A percentile compares a stretch with the other conserved stretches of the same genome.
These are phyloP conservation scores for Uropsilus gracilis DNA, from an alignment of 2,113 vertebrate species.

Conservation along the genomic window DNA sequence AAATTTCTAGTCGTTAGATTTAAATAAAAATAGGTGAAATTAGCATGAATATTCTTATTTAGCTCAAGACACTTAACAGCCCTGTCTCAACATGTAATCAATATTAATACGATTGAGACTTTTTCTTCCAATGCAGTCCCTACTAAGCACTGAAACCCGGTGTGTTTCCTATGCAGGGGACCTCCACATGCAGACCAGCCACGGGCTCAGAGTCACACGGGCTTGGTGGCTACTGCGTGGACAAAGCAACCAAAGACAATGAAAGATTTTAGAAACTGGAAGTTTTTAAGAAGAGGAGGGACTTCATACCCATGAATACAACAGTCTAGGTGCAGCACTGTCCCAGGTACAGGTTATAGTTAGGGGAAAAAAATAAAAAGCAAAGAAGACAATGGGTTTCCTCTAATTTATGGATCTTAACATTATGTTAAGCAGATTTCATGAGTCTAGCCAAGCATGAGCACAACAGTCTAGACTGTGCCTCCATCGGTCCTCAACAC, in stretches of 20 bases:
- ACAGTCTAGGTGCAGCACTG: not conserved
- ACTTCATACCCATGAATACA: not conserved
- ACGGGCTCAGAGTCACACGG: not conserved
- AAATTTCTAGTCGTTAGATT: not conserved
- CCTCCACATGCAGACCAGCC: not conserved
- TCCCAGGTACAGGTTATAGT: not conserved
- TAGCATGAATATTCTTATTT: not conserved
- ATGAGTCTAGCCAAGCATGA: not conserved
- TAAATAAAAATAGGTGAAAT: not conserved
- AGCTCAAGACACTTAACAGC: not conserved
- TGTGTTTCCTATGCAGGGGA: not conserved
- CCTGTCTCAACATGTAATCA: not conserved
- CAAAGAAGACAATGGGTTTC: not conserved
- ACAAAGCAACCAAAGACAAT: not conserved
- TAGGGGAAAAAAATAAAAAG: not conserved
- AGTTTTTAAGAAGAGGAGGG: not conserved
- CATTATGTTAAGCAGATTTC: constrained; percentile 16
- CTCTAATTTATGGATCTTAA: not conserved
- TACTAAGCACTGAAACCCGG: not conserved
- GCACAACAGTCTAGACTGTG: not conserved
- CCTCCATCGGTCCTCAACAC: not conserved
- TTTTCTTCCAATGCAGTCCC: not conserved
- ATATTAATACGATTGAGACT: not conserved
- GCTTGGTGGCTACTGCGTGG: not conserved
- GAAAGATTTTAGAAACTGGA: too few species aligned